Conservation (phyloP, 1,140 invertebrate genomes). For the Littorina saxatilis region DNA sequence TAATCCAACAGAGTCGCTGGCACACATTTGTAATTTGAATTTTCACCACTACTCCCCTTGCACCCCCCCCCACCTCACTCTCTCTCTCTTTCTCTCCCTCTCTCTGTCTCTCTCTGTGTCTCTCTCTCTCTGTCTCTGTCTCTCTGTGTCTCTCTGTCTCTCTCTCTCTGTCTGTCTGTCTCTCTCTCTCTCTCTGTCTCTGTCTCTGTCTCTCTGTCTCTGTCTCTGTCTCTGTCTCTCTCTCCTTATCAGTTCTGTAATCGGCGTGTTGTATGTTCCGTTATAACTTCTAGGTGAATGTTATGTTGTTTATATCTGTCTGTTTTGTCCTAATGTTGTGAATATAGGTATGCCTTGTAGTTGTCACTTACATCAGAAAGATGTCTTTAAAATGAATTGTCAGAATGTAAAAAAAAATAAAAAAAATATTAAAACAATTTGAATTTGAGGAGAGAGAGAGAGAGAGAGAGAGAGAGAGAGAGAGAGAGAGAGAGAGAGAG, state of each 20-base stretch:
- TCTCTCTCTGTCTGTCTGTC: background rate
- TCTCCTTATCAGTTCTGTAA: background rate
- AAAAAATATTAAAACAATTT: too few relatives aligned
- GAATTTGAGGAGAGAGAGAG: too few relatives aligned
- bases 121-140: background rate
- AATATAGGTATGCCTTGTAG: background rate
- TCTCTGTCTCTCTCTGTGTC: background rate
- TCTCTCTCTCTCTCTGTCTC: background rate
- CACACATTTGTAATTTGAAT: too few relatives aligned
- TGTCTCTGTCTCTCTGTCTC: background rate
- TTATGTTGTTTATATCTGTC: background rate
- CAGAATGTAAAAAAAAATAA: background rate
- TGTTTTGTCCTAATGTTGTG: too few relatives aligned
- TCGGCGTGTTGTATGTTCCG: background rate
- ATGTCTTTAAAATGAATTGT: too few relatives aligned
- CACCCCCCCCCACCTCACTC: too few relatives aligned
- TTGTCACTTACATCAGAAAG: background rate
- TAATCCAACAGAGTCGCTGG: too few relatives aligned
- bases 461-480: too few relatives aligned
- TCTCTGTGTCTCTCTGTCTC: background rate
- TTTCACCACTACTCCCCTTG: too few relatives aligned
- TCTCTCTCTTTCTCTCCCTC: background rate
- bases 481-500: too few relatives aligned
- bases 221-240: conserved; percentile 5
- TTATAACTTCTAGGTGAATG: background rate